phyloP scores from a whole-genome alignment of 2,113 vertebrate species.

The Cisticola juncidis region DNA sequence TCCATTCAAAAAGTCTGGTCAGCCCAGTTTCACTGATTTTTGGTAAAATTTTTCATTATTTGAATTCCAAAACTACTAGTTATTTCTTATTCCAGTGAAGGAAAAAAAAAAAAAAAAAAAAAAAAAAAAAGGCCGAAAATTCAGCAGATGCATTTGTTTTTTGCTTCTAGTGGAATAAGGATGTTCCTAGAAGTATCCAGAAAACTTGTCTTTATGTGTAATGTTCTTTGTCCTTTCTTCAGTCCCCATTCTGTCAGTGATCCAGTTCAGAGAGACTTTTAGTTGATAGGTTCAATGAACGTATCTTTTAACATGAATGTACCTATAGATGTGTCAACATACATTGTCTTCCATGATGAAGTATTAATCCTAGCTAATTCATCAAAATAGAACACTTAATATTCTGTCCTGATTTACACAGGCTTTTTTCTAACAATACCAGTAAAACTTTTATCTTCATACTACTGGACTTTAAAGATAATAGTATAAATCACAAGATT shows the following conservation, averaged over 20 bases:
- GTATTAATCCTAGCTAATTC: constrained; percentile 44
- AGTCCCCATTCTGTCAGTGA: background rate
- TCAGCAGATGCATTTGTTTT: background rate
- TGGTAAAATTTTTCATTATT: background rate
- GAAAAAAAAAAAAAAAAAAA: background rate
- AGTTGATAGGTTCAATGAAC: background rate
- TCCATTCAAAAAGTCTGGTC: background rate
- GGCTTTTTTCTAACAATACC: background rate
- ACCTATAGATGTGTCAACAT: background rate
- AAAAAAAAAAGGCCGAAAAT: background rate
- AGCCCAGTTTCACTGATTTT: accelerated
- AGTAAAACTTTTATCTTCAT: constrained; percentile 9
- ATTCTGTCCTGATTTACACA: background rate
- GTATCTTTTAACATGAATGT: background rate
- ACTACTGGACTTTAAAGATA: background rate
- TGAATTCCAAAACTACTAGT: background rate
- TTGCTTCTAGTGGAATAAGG: background rate
- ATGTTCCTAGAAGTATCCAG: background rate
- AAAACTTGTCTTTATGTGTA: background rate
- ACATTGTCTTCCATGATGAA: background rate
- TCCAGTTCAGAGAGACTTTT: background rate
- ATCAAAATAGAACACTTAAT: constrained; percentile 18
- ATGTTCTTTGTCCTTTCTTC: background rate
- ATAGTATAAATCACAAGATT: constrained; percentile 23
- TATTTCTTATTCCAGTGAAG: background rate